Percentiles rank a stretch among this genome's conserved stretches.
Evolutionary conservation across 1,140 invertebrate genomes (phyloP).

Genomic region (Drosophila eugracilis): DNA sequence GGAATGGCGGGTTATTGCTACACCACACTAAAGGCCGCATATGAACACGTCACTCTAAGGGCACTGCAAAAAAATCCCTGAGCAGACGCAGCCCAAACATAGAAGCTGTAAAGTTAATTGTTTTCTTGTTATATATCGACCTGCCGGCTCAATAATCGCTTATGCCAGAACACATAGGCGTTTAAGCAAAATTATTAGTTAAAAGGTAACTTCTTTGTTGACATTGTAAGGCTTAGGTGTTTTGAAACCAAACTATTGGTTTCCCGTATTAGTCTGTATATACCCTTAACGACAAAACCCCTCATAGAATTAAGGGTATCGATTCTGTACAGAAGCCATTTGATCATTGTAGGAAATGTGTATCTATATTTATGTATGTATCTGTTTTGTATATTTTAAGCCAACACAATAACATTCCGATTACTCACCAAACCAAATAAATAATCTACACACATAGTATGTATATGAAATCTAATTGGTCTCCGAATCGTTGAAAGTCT

Average conservation of each 20-base stretch:
- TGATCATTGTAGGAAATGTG: slow-evolving; percentile 22
- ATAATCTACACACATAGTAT: slow-evolving; percentile 24
- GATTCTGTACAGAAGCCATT: slow-evolving; percentile 19
- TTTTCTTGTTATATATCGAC: slow-evolving; percentile 7
- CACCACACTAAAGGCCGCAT: slow-evolving; percentile 79
- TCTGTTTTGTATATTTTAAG: slow-evolving; percentile 46
- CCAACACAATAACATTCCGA: slow-evolving; percentile 38
- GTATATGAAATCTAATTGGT: not conserved
- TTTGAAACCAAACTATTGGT: slow-evolving; percentile 27
- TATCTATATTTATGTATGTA: slow-evolving; percentile 33
- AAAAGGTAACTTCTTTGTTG: not conserved
- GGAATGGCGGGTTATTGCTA: slow-evolving; percentile 84
- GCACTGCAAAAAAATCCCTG: slow-evolving; percentile 50
- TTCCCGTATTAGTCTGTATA: slow-evolving; percentile 32
- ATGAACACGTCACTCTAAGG: slow-evolving; percentile 62
- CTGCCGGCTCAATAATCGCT: not conserved
- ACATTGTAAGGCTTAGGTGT: slow-evolving; percentile 2
- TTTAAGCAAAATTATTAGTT: slow-evolving; percentile 6
- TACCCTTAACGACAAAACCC: slow-evolving; percentile 18
- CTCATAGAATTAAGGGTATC: slow-evolving; percentile 19
- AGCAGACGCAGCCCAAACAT: slow-evolving; percentile 10
- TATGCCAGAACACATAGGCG: not conserved
- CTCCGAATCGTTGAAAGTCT: not conserved
- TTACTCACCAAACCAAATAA: slow-evolving; percentile 48
- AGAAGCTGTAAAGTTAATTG: slow-evolving; percentile 5